phyloP scores from a whole-genome alignment of 2,888 invertebrate genomes.

The Pandemis corylana region DNA sequence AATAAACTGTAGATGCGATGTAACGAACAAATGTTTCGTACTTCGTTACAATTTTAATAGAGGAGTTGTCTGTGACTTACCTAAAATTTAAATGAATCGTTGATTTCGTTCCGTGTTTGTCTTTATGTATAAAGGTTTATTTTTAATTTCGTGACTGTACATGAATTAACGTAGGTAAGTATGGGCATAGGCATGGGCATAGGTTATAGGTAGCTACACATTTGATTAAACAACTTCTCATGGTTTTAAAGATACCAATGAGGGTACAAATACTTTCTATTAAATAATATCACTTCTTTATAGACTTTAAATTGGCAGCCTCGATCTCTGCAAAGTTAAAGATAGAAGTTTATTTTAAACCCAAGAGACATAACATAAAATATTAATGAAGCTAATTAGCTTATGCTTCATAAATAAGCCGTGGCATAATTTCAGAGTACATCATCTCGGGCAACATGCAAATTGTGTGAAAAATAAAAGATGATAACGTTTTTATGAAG shows the following conservation, averaged over 20 bases:
- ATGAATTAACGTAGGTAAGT: conserved; percentile 55
- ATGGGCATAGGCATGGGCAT: conserved; percentile 39
- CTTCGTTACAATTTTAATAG: neutral
- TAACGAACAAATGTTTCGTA: no score
- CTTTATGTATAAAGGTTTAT: conserved; percentile 66
- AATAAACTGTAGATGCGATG: conserved; percentile 23
- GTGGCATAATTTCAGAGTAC: conserved; percentile 75
- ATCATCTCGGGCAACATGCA: conserved; percentile 82
- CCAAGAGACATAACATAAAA: conserved; percentile 36
- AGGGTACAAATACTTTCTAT: neutral
- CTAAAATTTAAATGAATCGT: conserved; percentile 22
- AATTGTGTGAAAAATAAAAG: conserved; percentile 83
- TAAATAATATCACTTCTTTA: neutral
- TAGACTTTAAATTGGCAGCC: neutral
- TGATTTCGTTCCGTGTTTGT: conserved; percentile 24
- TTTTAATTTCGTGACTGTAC: conserved; percentile 64
- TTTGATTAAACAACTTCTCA: no score
- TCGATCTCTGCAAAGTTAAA: neutral
- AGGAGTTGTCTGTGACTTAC: neutral
- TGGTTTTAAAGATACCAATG: no score
- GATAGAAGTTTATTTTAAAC: neutral
- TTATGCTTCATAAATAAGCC: conserved; percentile 75
- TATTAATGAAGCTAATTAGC: conserved; percentile 55
- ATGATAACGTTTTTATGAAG: conserved; percentile 78
- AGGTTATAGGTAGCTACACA: no score